phyloP scores from a whole-genome alignment of 2,888 invertebrate species.

The Caenorhabditis sulstoni region DNA sequence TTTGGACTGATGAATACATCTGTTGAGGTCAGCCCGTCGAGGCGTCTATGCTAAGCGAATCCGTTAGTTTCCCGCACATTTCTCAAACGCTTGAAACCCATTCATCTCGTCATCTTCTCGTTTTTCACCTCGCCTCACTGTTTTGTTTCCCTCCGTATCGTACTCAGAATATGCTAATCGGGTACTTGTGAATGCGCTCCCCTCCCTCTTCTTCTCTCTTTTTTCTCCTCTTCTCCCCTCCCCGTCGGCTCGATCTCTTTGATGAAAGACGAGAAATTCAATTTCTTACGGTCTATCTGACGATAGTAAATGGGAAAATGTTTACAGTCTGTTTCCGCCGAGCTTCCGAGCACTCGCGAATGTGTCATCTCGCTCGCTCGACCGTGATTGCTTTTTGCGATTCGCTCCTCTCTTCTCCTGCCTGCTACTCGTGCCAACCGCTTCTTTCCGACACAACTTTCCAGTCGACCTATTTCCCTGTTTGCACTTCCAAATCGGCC shows the following conservation, averaged over 20 bases:
- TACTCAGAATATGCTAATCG: conserved; percentile 31
- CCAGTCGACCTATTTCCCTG: conserved; percentile 30
- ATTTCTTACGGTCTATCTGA: conserved; percentile 1
- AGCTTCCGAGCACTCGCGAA: not conserved
- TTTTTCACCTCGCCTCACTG: not conserved
- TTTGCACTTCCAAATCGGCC: conserved; percentile 15
- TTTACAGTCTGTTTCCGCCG: conserved; percentile 17
- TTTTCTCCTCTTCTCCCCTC: not conserved
- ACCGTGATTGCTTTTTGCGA: conserved; percentile 25
- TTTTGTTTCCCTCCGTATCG: conserved; percentile 10
- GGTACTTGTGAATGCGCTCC: conserved; percentile 39
- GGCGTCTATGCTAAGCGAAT: too few species aligned
- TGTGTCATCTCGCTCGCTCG: conserved; percentile 23
- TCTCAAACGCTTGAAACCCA: not conserved
- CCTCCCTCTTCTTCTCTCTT: conserved; percentile 4
- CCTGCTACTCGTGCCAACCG: not conserved
- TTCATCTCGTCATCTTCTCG: not conserved
- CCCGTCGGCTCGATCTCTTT: conserved; percentile 12
- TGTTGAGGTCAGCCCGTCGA: too few species aligned
- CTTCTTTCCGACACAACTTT: conserved; percentile 2
- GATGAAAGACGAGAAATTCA: conserved; percentile 8
- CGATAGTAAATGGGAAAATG: conserved; percentile 36
- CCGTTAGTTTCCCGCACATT: not conserved
- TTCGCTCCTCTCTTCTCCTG: not conserved
- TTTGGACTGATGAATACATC: too few species aligned